phyloP scores from a whole-genome alignment of 2,888 invertebrate genomes.

The Lasius fuliginosus region DNA sequence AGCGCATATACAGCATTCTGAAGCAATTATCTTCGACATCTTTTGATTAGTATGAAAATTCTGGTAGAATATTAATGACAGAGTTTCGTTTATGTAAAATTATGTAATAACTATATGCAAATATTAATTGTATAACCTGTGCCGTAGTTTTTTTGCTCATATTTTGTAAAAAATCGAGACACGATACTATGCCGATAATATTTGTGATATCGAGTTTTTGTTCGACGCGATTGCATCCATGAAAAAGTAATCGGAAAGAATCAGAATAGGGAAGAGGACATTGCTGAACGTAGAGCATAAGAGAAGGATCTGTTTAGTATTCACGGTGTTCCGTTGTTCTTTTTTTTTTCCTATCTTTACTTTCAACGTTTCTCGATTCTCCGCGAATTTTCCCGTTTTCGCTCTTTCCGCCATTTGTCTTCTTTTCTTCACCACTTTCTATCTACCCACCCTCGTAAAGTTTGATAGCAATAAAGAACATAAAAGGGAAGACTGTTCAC shows the following conservation, averaged over 20 bases:
- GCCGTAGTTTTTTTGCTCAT: neutral
- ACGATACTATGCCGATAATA: neutral
- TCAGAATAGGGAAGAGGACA: neutral
- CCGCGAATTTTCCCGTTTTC: neutral
- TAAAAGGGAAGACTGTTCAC: slow-evolving; percentile 26
- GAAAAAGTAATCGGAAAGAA: neutral
- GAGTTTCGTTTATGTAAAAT: neutral
- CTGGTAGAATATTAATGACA: neutral
- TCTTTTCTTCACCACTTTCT: slow-evolving; percentile 19
- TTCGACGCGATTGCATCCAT: neutral
- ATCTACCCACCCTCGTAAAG: slow-evolving; percentile 19
- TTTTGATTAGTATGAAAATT: neutral
- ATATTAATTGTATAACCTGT: neutral
- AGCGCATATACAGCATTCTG: neutral
- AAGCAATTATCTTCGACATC: neutral
- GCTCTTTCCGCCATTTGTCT: neutral
- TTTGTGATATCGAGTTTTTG: neutral
- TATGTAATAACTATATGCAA: neutral
- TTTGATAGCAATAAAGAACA: slow-evolving; percentile 26
- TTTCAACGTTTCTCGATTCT: slow-evolving; percentile 3
- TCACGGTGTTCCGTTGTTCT: neutral
- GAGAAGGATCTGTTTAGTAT: slow-evolving; percentile 24
- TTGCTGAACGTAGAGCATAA: neutral
- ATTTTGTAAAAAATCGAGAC: neutral
- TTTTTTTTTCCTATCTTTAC: neutral